Conservation (phyloP, 2,888 invertebrate species). For the Bedellia somnulentella region DNA sequence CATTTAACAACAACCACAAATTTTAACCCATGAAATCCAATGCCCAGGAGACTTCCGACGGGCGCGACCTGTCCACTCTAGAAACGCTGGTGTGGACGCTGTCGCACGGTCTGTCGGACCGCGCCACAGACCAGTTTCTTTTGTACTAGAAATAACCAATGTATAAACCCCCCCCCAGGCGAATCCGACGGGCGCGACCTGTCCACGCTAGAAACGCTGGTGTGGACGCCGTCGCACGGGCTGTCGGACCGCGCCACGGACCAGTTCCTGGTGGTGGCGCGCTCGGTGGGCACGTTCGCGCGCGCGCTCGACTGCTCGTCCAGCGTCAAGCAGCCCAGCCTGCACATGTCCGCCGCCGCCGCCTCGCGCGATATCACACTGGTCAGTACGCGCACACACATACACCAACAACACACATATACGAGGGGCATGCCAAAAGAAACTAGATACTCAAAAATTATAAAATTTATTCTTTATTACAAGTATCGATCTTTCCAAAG, state of each 20-base stretch:
- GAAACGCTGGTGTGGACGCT: slow-evolving; percentile 97
- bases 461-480: too few species aligned
- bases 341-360: slow-evolving; percentile 99
- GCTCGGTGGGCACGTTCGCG: slow-evolving; percentile 98
- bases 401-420: too few species aligned
- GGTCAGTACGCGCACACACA: slow-evolving; percentile 61
- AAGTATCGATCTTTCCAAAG: too few species aligned
- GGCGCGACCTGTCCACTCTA: slow-evolving; percentile 73
- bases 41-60: too few species aligned
- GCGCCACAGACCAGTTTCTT: slow-evolving; percentile 99
- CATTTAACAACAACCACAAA: too few species aligned
- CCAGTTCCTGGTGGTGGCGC: slow-evolving; percentile 93
- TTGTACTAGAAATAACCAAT: too few species aligned
- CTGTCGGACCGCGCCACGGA: slow-evolving; percentile 96
- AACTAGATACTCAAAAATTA: too few species aligned
- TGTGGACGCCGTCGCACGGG: slow-evolving; percentile 93
- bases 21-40: too few species aligned
- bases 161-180: too few species aligned
- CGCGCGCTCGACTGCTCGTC: slow-evolving; percentile 98
- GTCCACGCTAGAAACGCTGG: slow-evolving; percentile 84
- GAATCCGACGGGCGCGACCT: slow-evolving; percentile 66
- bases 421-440: too few species aligned
- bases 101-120: slow-evolving; percentile 85
- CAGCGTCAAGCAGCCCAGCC: slow-evolving; percentile 95
- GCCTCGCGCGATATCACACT: slow-evolving; percentile 98